Evolutionary conservation across 2,113 vertebrate species (phyloP).

Genomic region (Ancistrus triradiatus): DNA sequence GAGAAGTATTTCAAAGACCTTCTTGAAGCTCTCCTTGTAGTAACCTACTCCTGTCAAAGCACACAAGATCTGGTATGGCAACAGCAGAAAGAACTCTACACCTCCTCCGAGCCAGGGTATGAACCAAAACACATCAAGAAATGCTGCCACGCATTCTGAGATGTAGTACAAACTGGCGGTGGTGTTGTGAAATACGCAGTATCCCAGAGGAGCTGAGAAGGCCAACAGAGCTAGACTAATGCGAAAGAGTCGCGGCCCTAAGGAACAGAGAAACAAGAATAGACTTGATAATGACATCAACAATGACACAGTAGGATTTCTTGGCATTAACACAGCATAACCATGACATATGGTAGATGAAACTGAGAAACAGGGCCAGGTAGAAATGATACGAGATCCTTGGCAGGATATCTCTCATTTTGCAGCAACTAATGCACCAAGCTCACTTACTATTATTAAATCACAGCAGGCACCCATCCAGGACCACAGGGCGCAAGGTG

Average conservation of each 20-base stretch:
- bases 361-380: too few species aligned
- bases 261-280: constrained; percentile 38
- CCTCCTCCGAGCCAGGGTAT: constrained; percentile 70
- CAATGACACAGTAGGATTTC: background rate
- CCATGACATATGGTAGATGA: too few species aligned
- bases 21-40: constrained; percentile 78
- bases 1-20: constrained; percentile 73
- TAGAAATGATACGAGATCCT: too few species aligned
- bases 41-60: constrained; percentile 60
- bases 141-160: constrained; percentile 66
- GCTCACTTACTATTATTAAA: too few species aligned
- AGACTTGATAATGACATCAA: background rate
- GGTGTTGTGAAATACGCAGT: constrained; percentile 74
- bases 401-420: too few species aligned
- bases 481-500: too few species aligned
- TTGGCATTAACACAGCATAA: background rate
- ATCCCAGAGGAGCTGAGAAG: constrained; percentile 76
- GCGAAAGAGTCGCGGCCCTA: constrained; percentile 70
- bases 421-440: too few species aligned
- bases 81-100: constrained; percentile 71
- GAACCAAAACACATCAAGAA: constrained; percentile 76
- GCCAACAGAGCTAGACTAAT: constrained; percentile 77
- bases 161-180: constrained; percentile 71
- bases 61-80: constrained; percentile 71
- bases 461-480: too few species aligned